Percentiles rank a stretch among this genome's conserved stretches.
Conservation (phyloP, 2,797 vertebrate genomes). For the Danio albolineatus region DNA sequence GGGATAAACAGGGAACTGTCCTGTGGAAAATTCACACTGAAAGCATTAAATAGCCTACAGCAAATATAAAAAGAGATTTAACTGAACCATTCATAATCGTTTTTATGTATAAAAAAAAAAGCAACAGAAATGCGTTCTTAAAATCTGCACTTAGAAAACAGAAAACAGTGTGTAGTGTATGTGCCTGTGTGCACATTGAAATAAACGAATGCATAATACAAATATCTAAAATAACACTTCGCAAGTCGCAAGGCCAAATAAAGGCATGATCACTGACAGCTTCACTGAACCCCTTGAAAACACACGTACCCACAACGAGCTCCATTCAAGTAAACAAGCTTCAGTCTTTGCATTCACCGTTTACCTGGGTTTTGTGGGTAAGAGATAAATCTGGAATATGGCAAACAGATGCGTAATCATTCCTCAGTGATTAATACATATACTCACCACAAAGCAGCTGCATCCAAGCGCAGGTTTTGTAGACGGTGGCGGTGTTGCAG, state of each 20-base stretch:
- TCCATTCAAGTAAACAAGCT: neutral
- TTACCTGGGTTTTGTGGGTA: neutral
- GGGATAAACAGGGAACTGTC: neutral
- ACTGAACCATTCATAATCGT: neutral
- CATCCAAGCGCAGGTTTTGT: conserved; percentile 95
- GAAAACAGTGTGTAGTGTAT: too few species aligned
- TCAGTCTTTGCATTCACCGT: neutral
- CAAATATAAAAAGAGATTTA: neutral
- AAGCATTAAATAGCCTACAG: neutral
- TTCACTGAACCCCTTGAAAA: conserved; percentile 8
- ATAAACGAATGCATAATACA: neutral
- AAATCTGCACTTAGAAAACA: too few species aligned
- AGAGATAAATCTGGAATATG: neutral
- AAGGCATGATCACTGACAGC: neutral
- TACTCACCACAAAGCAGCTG: conserved; percentile 88
- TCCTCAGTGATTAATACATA: neutral
- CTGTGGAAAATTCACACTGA: neutral
- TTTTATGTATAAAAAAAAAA: neutral
- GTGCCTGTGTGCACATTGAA: neutral
- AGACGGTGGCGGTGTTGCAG: conserved; percentile 93
- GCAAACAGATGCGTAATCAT: neutral
- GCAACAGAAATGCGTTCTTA: too few species aligned
- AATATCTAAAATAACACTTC: neutral
- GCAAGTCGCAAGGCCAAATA: neutral
- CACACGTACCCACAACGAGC: neutral